Percentiles rank a stretch among this genome's conserved stretches.
Evolutionary conservation across 2,888 invertebrate species (phyloP).

Genomic region (Chironomus tentans): DNA sequence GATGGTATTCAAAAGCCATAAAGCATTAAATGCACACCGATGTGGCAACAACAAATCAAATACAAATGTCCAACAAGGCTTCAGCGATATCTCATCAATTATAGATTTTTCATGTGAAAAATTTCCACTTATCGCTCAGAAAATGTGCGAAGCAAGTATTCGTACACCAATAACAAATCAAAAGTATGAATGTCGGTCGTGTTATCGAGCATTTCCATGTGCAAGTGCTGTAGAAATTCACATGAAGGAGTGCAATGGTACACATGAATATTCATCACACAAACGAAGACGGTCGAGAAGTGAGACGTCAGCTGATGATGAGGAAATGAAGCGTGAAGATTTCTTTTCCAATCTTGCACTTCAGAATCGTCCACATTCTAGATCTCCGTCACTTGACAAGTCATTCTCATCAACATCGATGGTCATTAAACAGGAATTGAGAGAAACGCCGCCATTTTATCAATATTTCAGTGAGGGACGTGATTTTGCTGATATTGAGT

Average conservation of each 20-base stretch:
- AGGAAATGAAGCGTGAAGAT: conserved; percentile 58
- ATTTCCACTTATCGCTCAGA: conserved; percentile 67
- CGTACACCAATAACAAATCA: conserved; percentile 49
- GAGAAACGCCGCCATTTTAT: conserved; percentile 14
- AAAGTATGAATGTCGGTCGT: conserved; percentile 60
- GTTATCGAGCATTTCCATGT: conserved; percentile 62
- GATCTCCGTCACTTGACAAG: conserved; percentile 9
- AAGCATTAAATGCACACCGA: conserved; percentile 61
- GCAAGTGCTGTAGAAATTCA: conserved; percentile 59
- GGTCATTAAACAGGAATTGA: conserved; percentile 16
- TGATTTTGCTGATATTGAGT: conserved; percentile 78
- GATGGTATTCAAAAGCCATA: conserved; percentile 62
- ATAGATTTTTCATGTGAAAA: conserved; percentile 74
- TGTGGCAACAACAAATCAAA: conserved; percentile 46
- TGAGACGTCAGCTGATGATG: conserved; percentile 42
- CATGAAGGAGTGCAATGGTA: conserved; percentile 44
- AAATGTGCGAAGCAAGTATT: conserved; percentile 58
- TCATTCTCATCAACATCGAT: not conserved
- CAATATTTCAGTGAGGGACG: conserved; percentile 19
- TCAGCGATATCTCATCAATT: conserved; percentile 57
- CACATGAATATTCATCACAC: conserved; percentile 31
- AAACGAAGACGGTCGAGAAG: conserved; percentile 31
- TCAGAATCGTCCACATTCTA: conserved; percentile 48
- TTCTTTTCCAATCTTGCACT: conserved; percentile 75
- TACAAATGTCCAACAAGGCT: conserved; percentile 44